Base-by-base conservation (phyloP, 2,888 invertebrate genomes). In the Scelioninae gen. 1 region DNA sequence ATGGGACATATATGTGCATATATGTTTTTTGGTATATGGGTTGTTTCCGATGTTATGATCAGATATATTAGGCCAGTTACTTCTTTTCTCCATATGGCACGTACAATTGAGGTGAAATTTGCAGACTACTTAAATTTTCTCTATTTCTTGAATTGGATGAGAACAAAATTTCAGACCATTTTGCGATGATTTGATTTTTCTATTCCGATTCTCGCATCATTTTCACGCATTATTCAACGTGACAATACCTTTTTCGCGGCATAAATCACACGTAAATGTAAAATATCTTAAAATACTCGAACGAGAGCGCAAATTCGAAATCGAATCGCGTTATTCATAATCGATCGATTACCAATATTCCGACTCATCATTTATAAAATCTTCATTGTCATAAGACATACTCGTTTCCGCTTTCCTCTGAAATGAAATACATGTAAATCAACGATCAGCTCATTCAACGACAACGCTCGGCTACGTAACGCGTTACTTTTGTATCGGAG, bases 401-500 rank as follows among this genome's bases (percentile, higher is more conserved):
- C 56, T 58, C 72, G 32, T 58, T 78, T 80, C 75, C 76, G 66
- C 51, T 78, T 56, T 60, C 87, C 85, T 84, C 85, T 85, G 86
- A 88, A 91, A 90, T 90, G 90, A 89, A 90, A 90, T 91, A 88
- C 89, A 90, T 91, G 89, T 88, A 90, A 90, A 91, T 91, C 88
- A 82, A 83, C 71, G 72, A 68, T 84, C 80, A 84, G 72, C 81
- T 66, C 81, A 58, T 53, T 47, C 69, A 58, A 65, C 72, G 55
- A 77, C 68, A 71, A 51, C 69, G 65, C 43, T 29, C 29, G 68
- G 53, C 63, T 82, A 74, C 76, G 71, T 72, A 80, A 74, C 84
- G 82, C 85, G 78, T 81, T 85, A 87, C 89, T 90, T 90, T 90
- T 90, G 90, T 90, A 88, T 88, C 83, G 88, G 84, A 86, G 88